These are phyloP conservation scores for Aplodontia rufa DNA, from an alignment of 2,113 vertebrate genomes.

Conservation along the genomic window DNA sequence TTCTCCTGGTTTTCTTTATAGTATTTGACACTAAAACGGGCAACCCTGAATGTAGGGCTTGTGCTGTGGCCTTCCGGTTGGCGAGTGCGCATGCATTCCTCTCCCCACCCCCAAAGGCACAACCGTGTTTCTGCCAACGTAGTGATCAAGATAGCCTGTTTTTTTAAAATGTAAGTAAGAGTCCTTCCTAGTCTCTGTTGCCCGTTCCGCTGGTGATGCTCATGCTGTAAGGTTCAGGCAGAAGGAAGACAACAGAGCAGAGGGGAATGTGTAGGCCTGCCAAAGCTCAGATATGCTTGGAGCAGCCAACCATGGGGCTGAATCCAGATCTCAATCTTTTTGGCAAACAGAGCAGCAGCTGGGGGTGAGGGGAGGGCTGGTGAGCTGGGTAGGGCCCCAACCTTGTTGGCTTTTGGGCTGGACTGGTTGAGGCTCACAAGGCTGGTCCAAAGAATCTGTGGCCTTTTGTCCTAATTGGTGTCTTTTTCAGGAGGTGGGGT, in stretches of 20 bases:
- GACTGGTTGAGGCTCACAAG: neutral
- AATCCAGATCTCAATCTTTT: neutral
- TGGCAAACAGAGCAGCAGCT: neutral
- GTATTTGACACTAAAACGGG: neutral
- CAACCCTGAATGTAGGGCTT: slow-evolving; percentile 44
- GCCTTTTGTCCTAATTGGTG: slow-evolving; percentile 30
- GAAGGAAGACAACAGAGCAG: slow-evolving; percentile 32
- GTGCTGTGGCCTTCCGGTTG: slow-evolving; percentile 69
- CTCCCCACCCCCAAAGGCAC: neutral
- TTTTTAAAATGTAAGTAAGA: slow-evolving; percentile 71
- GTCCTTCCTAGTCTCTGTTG: slow-evolving; percentile 18
- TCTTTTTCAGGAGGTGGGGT: neutral
- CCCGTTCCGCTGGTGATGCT: slow-evolving; percentile 17
- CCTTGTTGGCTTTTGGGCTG: neutral
- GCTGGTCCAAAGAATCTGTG: slow-evolving; percentile 5
- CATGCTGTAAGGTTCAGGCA: neutral
- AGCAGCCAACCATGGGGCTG: slow-evolving; percentile 39
- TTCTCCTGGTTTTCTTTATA: neutral
- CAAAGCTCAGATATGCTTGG: neutral
- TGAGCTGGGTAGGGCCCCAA: neutral
- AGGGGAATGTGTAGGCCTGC: slow-evolving; percentile 43
- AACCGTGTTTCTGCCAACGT: slow-evolving; percentile 48
- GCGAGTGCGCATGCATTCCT: slow-evolving; percentile 61
- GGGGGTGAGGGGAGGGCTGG: neutral
- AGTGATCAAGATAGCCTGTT: slow-evolving; percentile 58